A percentile compares a stretch with the other conserved stretches of the same genome.
Evolutionary conservation across 2,113 vertebrate species (phyloP).

Genomic region (Leptodactylus fuscus): DNA sequence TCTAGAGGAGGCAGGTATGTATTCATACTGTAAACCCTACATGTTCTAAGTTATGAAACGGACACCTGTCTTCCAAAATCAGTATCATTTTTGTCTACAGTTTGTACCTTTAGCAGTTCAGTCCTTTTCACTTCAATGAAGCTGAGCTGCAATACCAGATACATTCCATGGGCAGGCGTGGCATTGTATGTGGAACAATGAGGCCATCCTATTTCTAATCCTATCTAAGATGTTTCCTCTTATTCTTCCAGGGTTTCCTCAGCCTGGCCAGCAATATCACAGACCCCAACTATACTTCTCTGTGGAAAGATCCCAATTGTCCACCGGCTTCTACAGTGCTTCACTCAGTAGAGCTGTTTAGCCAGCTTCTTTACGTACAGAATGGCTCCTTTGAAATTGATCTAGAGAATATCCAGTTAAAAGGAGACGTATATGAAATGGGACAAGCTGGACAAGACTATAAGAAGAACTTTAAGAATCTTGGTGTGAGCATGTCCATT

Average conservation of each 20-base stretch:
- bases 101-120: too few relatives aligned
- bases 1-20: too few relatives aligned
- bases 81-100: too few relatives aligned
- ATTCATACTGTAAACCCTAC: too few relatives aligned
- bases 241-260: slow-evolving; percentile 82
- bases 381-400: slow-evolving; percentile 48
- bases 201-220: too few relatives aligned
- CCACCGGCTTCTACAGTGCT: slow-evolving; percentile 71
- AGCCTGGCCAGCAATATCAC: slow-evolving; percentile 71
- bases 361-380: slow-evolving; percentile 56
- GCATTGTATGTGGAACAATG: too few relatives aligned
- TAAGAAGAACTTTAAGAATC: slow-evolving; percentile 59
- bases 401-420: slow-evolving; percentile 70
- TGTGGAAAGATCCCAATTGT: slow-evolving; percentile 55
- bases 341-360: slow-evolving; percentile 74
- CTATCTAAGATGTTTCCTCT: too few relatives aligned
- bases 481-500: slow-evolving; percentile 68
- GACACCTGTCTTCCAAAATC: too few relatives aligned
- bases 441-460: slow-evolving; percentile 54
- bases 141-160: too few relatives aligned
- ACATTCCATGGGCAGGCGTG: too few relatives aligned
- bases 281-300: slow-evolving; percentile 52
- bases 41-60: too few relatives aligned
- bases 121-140: too few relatives aligned
- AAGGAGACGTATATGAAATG: slow-evolving; percentile 39